Base-by-base conservation (phyloP, 2,797 vertebrate species). In the Enoplosus armatus region DNA sequence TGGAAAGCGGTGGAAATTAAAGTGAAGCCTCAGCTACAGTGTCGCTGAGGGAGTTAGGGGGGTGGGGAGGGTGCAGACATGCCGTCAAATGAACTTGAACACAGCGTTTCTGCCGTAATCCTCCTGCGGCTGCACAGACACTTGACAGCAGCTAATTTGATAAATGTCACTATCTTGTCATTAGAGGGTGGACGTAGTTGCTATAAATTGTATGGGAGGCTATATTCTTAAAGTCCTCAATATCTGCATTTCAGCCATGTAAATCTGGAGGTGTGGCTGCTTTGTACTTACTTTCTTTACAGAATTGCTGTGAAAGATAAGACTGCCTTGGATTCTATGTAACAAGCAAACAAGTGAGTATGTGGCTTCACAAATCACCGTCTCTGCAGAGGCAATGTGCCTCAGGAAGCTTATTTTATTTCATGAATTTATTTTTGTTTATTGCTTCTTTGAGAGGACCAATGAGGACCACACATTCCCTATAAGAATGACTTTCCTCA, bases 1-100 rank as follows among this genome's bases (percentile, higher is more conserved):
- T 69, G 74, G 79, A 86, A 92, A 85, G 80, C 87, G 82, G 83
- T 85, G 74, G 80, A 90, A 92, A 93, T 92, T 73, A 87, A 94
- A 93, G 82, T 75, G 84, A 90, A 85, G 80, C 75, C 72, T 85
- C 60, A 16, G 82, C 79, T 68, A 47, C 75, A 77, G 79, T 67
- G 54, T 60, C 5, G 73, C 90, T 72, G 59, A 54, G 59, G 92
- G 88, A 75, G 75, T n/a, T n/a, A n/a, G n/a, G n/a, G n/a, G n/a
- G n/a, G n/a, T n/a, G n/a, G n/a, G n/a, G 59, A 54, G 59, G 92
- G 88, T 75, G 75, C 53, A 79, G 83, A 84, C 83, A 71, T 54
- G 84, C 72, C 68, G 62, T 87, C 80, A 85, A 90, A 89, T 85
- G 78, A 90, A 88, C 73, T 84, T 70, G 59, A 86, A 77, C 60